phyloP scores from a whole-genome alignment of 2,113 vertebrate genomes.

The Labrus mixtus region DNA sequence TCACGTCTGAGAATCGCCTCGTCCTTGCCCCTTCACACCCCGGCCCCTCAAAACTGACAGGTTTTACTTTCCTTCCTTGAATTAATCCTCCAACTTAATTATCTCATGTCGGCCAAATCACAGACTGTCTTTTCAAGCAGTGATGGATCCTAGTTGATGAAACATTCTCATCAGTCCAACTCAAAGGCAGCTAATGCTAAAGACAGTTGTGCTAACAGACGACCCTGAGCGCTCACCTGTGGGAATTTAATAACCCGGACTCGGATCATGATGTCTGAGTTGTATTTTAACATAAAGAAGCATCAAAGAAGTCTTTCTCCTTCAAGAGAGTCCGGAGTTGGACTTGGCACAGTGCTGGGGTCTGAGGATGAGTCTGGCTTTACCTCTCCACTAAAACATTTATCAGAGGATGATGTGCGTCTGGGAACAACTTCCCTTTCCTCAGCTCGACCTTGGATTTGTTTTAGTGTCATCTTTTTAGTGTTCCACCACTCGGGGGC shows the following conservation, averaged over 20 bases:
- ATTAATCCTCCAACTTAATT: conserved; percentile 58
- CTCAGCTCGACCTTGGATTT: conserved; percentile 7
- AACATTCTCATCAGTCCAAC: conserved; percentile 13
- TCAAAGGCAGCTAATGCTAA: not conserved
- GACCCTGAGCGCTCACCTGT: too few species aligned
- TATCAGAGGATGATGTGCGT: conserved; percentile 34
- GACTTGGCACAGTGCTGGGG: conserved; percentile 40
- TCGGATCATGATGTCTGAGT: not conserved
- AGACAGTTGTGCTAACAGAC: conserved; percentile 7
- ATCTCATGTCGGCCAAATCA: conserved; percentile 41
- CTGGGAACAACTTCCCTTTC: conserved; percentile 26
- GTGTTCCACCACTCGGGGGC: not conserved
- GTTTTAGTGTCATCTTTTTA: conserved; percentile 15
- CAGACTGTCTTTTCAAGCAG: conserved; percentile 31
- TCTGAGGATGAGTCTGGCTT: conserved; percentile 46
- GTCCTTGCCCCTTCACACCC: conserved; percentile 33
- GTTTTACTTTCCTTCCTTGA: conserved; percentile 34
- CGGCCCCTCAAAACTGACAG: conserved; percentile 21
- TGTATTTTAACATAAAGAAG: conserved; percentile 13
- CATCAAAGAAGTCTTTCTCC: conserved; percentile 7
- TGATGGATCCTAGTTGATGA: conserved; percentile 22
- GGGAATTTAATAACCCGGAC: too few species aligned
- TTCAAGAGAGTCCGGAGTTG: conserved; percentile 48
- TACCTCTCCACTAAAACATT: conserved; percentile 58
- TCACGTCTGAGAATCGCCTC: conserved; percentile 47